Evolutionary conservation across 2,113 vertebrate species (phyloP), one percentile per base, ranked within the genome.

Genomic region (Numenius arquata): DNA sequence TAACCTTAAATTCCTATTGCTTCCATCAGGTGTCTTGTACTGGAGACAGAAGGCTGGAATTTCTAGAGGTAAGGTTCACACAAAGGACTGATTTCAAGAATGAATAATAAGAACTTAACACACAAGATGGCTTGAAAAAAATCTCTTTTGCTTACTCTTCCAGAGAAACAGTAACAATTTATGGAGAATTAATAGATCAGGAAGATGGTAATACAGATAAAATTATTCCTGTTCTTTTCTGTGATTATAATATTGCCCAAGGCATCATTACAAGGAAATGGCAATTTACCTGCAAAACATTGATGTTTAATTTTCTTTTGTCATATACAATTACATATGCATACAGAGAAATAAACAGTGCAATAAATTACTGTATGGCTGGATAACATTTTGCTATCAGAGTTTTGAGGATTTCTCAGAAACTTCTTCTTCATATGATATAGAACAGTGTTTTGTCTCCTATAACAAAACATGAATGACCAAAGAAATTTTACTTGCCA

Each of bases 1-100:
- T 27, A 2, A 0, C 1, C 2, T 6, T 52, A 23, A 32, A 65
- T 61, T 79, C 56, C 12, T 55, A 4, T 19, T 85, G 30, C 4
- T 26, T 90, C 32, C 32, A 38, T 55, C 2, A 27, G 6, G 1
- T 55, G 22, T 47, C 9, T 61, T 1, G 2, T 71, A 11, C 4
- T 59, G 7, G 29, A 71, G 25, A 55, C 3, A 48, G 30, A 48
- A 11, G 23, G 2, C 6, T 30, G 79, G 3, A 58, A 82, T 58
- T 90, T 75, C 25, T 45, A 34, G 45, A n/a, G 13, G 9, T 14
- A 26, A 71, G 5, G 10, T 67, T 73, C n/a, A 77, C 19, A 48
- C 16, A 6, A 74, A 83, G 27, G 23, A 58, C 30, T 50, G 16
- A 59, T 70, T 70, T 74, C 7, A 36, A 58, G 11, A 47, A 38